Evolutionary conservation across 2,113 vertebrate genomes (phyloP), one percentile per base, ranked within the genome.

Genomic region (Bucco capensis): DNA sequence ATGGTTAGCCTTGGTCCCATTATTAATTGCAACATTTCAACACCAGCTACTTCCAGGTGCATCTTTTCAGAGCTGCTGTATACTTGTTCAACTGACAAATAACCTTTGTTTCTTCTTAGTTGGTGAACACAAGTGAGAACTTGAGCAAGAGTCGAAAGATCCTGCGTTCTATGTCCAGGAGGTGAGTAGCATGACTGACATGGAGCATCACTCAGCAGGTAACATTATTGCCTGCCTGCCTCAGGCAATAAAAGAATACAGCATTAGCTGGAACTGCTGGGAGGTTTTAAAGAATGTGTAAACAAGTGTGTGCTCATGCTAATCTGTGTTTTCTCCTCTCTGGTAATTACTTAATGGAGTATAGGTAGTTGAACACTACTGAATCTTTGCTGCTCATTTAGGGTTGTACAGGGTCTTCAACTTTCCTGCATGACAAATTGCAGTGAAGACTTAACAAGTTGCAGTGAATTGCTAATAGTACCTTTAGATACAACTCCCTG

Each of bases 71-170:
- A 74, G 31, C 2, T 57, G 31, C 14, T 44, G 19, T 62, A 1
- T 57, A 5, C 44, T 91, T 78, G 37, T 91, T 81, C 28, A 86
- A 58, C 38, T 80, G 57, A 66, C 11, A 88, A 37, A 19, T 93
- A 89, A 91, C 61, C 73, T 78, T 12, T 46, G 65, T 96, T 94
- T 93, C 53, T 95, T 95, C 35, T 74, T 83, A 99, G 99, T 33
- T 99, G 97, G 98, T 98, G 67, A 97, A 98, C 56, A 99, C 99
- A 24, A 98, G 97, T 87, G 99, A 99, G 94, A 99, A 99, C 95
- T 97, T 99, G 84, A 99, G 98, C 96, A 98, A 97, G 94, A 99
- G 98, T 84, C 98, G 98, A 61, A 99, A 99, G 96, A 98, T 99
- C 73, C 97, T 99, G 1, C 98, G 98, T 19, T 96, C 98, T 5